Conservation (phyloP, 2,797 vertebrate species). For the Myotis pilosus region DNA sequence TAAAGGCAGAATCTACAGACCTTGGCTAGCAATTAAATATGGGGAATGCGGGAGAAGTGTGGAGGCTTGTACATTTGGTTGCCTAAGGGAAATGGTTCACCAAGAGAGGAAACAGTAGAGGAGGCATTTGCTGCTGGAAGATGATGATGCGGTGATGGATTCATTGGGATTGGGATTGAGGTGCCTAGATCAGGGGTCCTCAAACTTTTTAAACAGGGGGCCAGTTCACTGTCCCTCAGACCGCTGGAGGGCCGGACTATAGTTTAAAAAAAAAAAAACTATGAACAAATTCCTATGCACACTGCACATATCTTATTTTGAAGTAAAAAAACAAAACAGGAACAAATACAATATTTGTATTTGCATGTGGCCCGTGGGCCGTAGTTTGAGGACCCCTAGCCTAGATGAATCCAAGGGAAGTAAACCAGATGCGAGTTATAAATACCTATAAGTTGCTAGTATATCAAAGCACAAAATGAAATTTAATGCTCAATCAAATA, state of each 20-base stretch:
- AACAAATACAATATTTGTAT: too few relatives aligned
- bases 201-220: too few relatives aligned
- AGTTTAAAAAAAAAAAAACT: too few relatives aligned
- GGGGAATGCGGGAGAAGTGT: neutral
- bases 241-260: too few relatives aligned
- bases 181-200: neutral
- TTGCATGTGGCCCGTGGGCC: too few relatives aligned
- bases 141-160: neutral
- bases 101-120: neutral
- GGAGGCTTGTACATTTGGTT: neutral
- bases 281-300: too few relatives aligned
- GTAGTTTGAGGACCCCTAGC: too few relatives aligned
- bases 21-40: neutral
- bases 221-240: too few relatives aligned
- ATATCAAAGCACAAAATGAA: constrained; percentile 41
- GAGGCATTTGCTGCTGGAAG: neutral
- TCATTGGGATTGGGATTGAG: neutral
- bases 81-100: neutral
- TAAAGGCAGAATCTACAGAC: neutral
- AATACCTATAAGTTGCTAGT: neutral
- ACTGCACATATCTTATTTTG: too few relatives aligned
- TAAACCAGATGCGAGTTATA: neutral
- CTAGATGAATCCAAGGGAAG: neutral
- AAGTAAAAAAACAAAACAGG: too few relatives aligned
- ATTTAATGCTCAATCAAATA: constrained; percentile 20